A percentile compares a stretch with the other conserved stretches of the same genome.
These are phyloP conservation scores for Ardeotis arabs DNA, from an alignment of 2,113 vertebrate species.

Conservation along the genomic window DNA sequence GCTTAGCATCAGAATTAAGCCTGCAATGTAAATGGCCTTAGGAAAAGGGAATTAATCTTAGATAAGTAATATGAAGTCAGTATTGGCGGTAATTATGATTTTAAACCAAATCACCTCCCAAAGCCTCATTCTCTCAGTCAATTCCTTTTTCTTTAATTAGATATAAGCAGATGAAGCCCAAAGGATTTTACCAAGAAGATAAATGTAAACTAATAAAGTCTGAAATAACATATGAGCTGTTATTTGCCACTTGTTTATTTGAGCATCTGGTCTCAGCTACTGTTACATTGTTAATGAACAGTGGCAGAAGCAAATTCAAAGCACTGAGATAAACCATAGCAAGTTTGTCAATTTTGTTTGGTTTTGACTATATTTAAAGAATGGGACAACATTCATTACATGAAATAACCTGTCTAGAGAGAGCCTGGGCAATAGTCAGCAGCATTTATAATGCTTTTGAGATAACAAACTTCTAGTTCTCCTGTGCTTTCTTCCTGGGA, in stretches of 20 bases:
- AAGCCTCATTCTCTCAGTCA: background rate
- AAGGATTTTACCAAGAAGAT: conserved; percentile 15
- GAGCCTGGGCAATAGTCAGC: background rate
- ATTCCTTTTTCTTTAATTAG: background rate
- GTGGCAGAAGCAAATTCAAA: background rate
- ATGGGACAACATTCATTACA: background rate
- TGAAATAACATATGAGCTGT: background rate
- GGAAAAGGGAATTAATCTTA: background rate
- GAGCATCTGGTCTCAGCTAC: conserved; percentile 21
- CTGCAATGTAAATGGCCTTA: background rate
- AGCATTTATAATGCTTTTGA: background rate
- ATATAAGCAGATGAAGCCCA: conserved; percentile 9
- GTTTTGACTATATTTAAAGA: background rate
- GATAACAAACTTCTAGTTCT: background rate
- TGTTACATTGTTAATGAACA: background rate
- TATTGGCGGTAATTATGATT: background rate
- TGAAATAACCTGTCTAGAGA: background rate
- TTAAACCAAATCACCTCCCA: background rate
- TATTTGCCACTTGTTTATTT: conserved; percentile 8
- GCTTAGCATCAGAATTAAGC: background rate
- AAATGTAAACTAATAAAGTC: conserved; percentile 10
- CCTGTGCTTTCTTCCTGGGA: background rate
- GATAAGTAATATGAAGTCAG: background rate
- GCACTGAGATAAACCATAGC: background rate
- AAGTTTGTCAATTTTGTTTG: background rate